Base-by-base conservation (phyloP, 2,113 vertebrate species). In the Perca schrenkii region DNA sequence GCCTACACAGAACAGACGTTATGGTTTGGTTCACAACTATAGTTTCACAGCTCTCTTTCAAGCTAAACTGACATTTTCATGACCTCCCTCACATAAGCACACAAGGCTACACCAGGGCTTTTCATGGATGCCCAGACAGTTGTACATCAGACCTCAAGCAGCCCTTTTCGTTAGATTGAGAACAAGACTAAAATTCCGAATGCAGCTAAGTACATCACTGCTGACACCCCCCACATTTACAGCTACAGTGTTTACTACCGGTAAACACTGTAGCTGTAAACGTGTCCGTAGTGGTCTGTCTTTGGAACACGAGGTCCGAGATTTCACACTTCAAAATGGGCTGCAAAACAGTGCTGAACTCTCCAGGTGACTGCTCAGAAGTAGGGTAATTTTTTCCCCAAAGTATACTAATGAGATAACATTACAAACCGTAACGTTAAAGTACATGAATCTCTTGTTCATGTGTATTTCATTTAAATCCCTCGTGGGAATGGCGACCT, bases 1-100 rank as follows among this genome's bases (percentile, higher is more conserved):
- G 57, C 31, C 54, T 67, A 74, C 74, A 78, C 53, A 61, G 68
- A 49, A 50, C 64, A 43, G 64, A 43, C 77, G 72, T 49, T 58
- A 46, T 60, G 71, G 70, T 82, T 67, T 83, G 61, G 72, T 70
- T 79, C 17, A 6, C 14, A 16, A n/a, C 12, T 6, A 4, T 1
- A 16, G 17, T 34, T 40, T 72, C 56, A 62, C 57, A 52, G 14
- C 50, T 65, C 58, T 31, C 19, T 25, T 49, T 80, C 52, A 65
- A 6, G 53, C 52, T 71, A 25, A 61, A 34, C 76, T 79, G 36
- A 75, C 69, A 56, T 64, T 73, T 52, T 28, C 17, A 13, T 15
- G 54, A 74, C 63, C 77, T 60, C 28, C 22, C 19, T 61, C 36
- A 43, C 56, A n/a, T 50, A 47, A 4, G n/a, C 46, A 54, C 15